phyloP scores from a whole-genome alignment of 1,140 invertebrate species.

The Bactericera cockerelli region DNA sequence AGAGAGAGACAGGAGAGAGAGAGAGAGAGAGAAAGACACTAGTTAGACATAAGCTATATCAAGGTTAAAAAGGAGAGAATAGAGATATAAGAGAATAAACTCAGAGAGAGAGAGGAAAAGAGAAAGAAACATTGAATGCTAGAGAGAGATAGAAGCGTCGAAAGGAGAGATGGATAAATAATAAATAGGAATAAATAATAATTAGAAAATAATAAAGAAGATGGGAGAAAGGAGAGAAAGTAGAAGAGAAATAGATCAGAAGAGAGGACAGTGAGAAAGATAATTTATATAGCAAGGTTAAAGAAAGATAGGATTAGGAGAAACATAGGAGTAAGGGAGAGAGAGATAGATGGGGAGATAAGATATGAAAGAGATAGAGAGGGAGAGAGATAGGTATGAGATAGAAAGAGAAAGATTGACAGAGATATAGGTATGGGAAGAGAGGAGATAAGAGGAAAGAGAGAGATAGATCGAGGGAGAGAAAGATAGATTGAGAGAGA shows the following conservation, averaged over 20 bases:
- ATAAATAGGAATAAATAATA: neutral
- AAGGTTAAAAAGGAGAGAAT: neutral
- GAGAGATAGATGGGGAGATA: neutral
- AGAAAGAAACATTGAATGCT: neutral
- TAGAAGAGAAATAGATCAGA: slow-evolving; percentile 7
- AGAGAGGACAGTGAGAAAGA: neutral
- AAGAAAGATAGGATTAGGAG: neutral
- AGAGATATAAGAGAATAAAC: neutral
- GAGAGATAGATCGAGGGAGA: neutral
- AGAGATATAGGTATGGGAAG: neutral
- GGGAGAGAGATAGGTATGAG: no score
- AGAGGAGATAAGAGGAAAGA: neutral
- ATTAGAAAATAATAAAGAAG: neutral
- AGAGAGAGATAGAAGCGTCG: no score
- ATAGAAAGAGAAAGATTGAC: no score
- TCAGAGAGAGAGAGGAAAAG: neutral
- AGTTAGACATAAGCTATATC: neutral
- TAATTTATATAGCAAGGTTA: neutral
- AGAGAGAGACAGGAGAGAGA: neutral
- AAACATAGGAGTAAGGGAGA: neutral
- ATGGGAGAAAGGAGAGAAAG: neutral
- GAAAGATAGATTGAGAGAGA: no score
- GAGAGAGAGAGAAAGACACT: neutral
- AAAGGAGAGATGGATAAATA: neutral
- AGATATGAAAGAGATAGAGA: neutral